A percentile compares a stretch with the other conserved stretches of the same genome.
phyloP scores from a whole-genome alignment of 2,113 vertebrate genomes.

The Spermophilus dauricus region DNA sequence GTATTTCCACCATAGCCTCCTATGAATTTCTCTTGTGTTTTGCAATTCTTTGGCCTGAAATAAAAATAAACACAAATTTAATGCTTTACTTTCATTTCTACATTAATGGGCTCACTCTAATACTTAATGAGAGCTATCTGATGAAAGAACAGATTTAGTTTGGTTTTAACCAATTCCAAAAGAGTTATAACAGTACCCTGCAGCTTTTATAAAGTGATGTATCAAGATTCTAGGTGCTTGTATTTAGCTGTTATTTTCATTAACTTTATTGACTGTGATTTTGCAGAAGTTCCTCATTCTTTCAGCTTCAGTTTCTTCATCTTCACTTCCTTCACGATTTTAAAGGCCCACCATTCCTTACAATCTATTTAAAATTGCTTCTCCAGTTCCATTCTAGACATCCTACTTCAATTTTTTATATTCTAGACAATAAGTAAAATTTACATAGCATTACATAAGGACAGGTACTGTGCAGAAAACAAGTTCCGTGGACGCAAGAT shows the following conservation, averaged over 20 bases:
- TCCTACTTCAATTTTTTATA: background rate
- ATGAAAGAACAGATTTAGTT: conserved; percentile 43
- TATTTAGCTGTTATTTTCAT: background rate
- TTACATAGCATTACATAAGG: background rate
- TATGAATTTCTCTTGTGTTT: conserved; percentile 87
- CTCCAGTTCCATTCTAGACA: background rate
- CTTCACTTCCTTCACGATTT: background rate
- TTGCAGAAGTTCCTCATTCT: conserved; percentile 5
- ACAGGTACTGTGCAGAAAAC: background rate
- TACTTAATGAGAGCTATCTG: background rate
- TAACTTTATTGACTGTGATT: background rate
- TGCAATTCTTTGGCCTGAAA: conserved; percentile 91
- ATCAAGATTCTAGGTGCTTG: background rate
- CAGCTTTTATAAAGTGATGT: background rate
- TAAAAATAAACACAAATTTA: conserved; percentile 66
- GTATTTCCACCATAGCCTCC: conserved; percentile 92
- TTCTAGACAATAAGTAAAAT: background rate
- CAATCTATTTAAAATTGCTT: background rate
- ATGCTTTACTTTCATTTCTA: conserved; percentile 55
- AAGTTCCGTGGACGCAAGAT: background rate
- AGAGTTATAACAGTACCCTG: background rate
- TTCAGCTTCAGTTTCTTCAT: conserved; percentile 15
- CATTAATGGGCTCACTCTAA: background rate
- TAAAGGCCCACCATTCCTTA: background rate
- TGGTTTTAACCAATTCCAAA: conserved; percentile 13